A percentile compares a stretch with the other conserved stretches of the same genome.
These are phyloP conservation scores for Plectropomus leopardus DNA, from an alignment of 2,113 vertebrate genomes.

Conservation along the genomic window DNA sequence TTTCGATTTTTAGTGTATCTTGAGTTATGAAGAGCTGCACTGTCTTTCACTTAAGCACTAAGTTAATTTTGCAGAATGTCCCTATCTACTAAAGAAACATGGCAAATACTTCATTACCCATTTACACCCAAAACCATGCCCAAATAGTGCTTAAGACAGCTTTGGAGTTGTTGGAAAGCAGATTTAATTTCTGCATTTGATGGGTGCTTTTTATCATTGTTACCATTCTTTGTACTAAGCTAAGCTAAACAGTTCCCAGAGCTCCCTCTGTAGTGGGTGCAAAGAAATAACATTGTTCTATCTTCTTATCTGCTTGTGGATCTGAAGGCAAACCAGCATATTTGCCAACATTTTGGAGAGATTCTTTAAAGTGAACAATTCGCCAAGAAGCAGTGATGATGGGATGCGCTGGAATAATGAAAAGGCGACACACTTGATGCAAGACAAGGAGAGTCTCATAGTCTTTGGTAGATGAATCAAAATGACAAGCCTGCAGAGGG, in stretches of 20 bases:
- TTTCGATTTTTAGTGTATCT: neutral
- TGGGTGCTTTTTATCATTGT: neutral
- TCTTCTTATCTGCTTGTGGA: neutral
- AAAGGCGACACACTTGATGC: neutral
- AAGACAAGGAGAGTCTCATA: slow-evolving; percentile 11
- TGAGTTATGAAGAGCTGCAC: neutral
- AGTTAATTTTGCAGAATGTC: neutral
- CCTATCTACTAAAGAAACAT: neutral
- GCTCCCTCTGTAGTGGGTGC: neutral
- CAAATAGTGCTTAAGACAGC: neutral
- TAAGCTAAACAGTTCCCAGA: neutral
- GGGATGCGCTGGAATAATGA: slow-evolving; percentile 21
- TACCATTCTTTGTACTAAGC: neutral
- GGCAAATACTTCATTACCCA: neutral
- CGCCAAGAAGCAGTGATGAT: neutral
- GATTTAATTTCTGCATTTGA: neutral
- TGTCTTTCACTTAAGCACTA: neutral
- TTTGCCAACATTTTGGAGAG: slow-evolving; percentile 1
- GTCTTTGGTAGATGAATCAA: slow-evolving; percentile 20
- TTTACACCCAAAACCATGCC: neutral
- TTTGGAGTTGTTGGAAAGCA: neutral
- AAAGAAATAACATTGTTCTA: neutral
- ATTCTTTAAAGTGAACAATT: neutral
- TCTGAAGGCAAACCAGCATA: slow-evolving; percentile 9
- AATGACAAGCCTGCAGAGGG: slow-evolving; percentile 51